Conservation (phyloP, 2,888 invertebrate species). For the Pristionchus arcanus region DNA sequence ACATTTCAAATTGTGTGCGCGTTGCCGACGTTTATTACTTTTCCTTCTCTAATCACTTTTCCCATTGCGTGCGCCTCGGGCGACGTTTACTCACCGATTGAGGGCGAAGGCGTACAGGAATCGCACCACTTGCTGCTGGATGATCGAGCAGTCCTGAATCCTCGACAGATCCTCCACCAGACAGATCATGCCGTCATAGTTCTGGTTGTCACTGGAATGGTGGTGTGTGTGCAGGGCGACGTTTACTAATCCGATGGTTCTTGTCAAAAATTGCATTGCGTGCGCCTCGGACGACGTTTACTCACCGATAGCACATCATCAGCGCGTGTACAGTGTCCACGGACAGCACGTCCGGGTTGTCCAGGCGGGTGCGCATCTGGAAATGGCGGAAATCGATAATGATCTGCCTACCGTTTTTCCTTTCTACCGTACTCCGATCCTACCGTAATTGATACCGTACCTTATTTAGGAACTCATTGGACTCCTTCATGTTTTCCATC, state of each 20-base stretch:
- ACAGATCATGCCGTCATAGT: constrained; percentile 92
- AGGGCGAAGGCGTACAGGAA: constrained; percentile 97
- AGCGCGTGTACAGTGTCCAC: constrained; percentile 89
- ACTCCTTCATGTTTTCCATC: constrained; percentile 87
- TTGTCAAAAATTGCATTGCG: constrained; percentile 7
- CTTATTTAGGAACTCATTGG: constrained; percentile 86
- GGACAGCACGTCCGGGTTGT: constrained; percentile 96
- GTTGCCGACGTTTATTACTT: constrained; percentile 29
- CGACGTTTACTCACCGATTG: constrained; percentile 85
- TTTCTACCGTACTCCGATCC: too few species aligned
- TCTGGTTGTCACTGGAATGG: constrained; percentile 78
- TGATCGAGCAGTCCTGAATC: constrained; percentile 90
- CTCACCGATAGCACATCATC: constrained; percentile 74
- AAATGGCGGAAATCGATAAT: background rate
- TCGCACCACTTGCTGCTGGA: constrained; percentile 92
- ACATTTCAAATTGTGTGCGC: too few species aligned
- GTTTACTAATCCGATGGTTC: background rate
- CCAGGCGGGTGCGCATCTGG: constrained; percentile 86
- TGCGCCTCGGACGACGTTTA: constrained; percentile 21
- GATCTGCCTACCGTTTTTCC: background rate
- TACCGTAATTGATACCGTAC: constrained; percentile 85
- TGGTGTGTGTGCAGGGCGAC: background rate
- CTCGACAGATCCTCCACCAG: constrained; percentile 94
- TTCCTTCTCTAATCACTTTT: background rate
- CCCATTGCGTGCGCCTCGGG: background rate